Evolutionary conservation across 23 tunicate species (phyloP), one percentile per base, ranked within the genome.

Genomic region (Ascidia mentula): DNA sequence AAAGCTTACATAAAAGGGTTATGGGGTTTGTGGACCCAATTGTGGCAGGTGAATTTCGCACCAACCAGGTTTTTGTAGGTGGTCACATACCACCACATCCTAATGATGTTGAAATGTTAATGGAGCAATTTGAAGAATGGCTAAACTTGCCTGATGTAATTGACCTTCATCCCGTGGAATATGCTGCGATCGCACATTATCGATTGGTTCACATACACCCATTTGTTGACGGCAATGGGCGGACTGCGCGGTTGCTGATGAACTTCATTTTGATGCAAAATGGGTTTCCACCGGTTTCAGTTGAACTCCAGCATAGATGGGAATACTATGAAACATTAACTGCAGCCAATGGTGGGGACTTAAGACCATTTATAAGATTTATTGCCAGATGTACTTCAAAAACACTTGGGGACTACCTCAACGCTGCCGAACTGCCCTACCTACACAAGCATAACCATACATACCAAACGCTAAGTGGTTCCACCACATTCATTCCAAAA

Each of bases 161-260:
- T 38, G 39, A 74, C 15, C 75, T 95, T 46, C 99, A 95, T 74
- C 96, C 99, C 6, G 96, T 95, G 18, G 92, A 90, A 65, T 83
- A 37, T 77, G 96, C 96, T 38, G 99, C 99, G 6, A 79, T 95
- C 35, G 96, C 99, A 40, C 99, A 95, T 72, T 90, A 95, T 42
- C 83, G 79, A 74, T 85, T 95, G 28, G 96, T 90, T 20, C 90
- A 79, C 46, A 90, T 95, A 79, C 99, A 95, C 70, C 99, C 99
- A 33, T 95, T 95, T 77, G 82, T 95, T 0, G 99, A 95, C 79
- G 99, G 99, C 0, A 95, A 95, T 70, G 99, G 99, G 0, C 77
- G 99, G 36, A 95, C 99, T 73, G 91, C 96, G 5, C 74, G 99
- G 26, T 82, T 95, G 6, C 69, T 95, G 13, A 95, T 95, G 99